Evolutionary conservation across 2,888 invertebrate species (phyloP), one percentile per base, ranked within the genome.

Genomic region (Cryptophagus acutangulus): DNA sequence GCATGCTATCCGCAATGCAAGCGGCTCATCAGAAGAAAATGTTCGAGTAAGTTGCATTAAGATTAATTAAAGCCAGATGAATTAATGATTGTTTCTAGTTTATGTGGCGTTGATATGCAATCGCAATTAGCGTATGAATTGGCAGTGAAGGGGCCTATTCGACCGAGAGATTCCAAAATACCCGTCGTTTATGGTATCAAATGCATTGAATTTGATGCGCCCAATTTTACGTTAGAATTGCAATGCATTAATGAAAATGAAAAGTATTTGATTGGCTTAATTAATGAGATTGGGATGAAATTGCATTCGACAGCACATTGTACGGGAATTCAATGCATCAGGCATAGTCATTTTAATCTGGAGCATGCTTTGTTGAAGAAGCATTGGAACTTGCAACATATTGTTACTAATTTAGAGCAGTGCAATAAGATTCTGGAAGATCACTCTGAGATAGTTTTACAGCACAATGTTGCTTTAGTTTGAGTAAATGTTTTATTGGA

Each of bases 91-190:
- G 29, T 46, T 66, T 70, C 39, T 62, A 85, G 85, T 52, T 61
- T 82, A 29, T 77, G 80, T 52, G 92, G 92, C 15, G 78, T 95
- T 0, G 82, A 89, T 62, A 74, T 87, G 45, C 82, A 89, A 57
- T 89, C 89, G 26, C 89, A 96, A 68, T 79, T 84, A 29, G 92
- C 92, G 6, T 97, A 90, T 67, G 90, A 96, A 41, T 60, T 96
- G 41, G 94, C 94, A 4, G 73, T 79, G 1, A 72, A 82, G 65
- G 96, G 97, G 0, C 74, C 84, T 0, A 76, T 95, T 2, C 73
- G 93, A 41, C 93, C 96, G 0, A 71, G 73, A 0, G 69, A 77
- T 40, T 75, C 72, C 24, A 80, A 82, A 42, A 71, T 82, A 15
- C 87, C 93, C 0, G 71, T 95, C 17, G 60, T 96, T 15, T 96